Base-by-base conservation (phyloP, 2,113 vertebrate genomes). In the Arenaria interpres region DNA sequence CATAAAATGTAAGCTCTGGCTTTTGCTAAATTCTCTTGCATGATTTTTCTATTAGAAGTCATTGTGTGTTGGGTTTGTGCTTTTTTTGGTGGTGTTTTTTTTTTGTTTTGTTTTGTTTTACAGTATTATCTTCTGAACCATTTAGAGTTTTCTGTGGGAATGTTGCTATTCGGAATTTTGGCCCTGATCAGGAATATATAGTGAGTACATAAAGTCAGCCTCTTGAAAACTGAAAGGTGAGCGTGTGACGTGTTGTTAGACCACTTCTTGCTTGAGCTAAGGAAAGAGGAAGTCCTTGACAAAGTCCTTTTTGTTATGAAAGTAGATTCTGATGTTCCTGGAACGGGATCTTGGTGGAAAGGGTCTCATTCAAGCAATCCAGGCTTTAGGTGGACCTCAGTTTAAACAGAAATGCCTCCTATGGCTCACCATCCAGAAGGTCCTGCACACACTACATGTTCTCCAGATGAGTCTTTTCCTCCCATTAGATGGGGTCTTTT, bases 231-330 rank as follows among this genome's bases (percentile, higher is more conserved):
- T 68, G 77, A 50, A 21, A 88, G 39, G n/a, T 71, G 45, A 90
- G 37, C 73, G n/a, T 46, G 56, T 89, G 69, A 59, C 37, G 35
- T 59, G 54, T 20, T 63, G 53, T 69, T 93, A 84, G 76, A 68
- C 7, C 2, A 1, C 10, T 90, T 82, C 53, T 87, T 37, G 18
- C 72, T 87, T 71, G 39, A 96, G 43, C 51, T 89, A 85, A 87
- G 53, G 89, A 75, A 53, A 88, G 64, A 84, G 19, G 5, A 71
- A 85, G 60, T 72, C 80, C 87, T 94, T 89, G 68, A 46, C 14
- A 77, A 86, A 90, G 69, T 93, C 25, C 10, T 84, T 94, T 88
- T 62, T 56, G 21, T 82, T 89, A 68, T 23, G 37, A 81, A 89
- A 85, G 35, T 30, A 85, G 43, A 81, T 92, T 85, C 12, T 76